phyloP scores from a whole-genome alignment of 2,888 invertebrate species.

The Diarsia brunnea region DNA sequence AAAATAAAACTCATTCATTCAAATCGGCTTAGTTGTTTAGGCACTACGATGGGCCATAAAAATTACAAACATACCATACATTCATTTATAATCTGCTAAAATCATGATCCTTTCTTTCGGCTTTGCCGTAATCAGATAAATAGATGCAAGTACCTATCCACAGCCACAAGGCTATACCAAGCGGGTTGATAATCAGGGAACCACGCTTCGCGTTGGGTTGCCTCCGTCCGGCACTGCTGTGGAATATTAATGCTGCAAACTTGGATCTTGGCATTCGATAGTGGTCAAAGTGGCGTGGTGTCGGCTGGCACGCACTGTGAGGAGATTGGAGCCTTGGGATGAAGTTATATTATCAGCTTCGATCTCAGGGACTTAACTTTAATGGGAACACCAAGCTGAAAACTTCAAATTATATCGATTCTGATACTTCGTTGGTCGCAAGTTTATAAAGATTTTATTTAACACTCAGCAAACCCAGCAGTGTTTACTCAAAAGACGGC shows the following conservation, averaged over 20 bases:
- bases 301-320: slow-evolving; percentile 25
- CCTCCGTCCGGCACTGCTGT: slow-evolving; percentile 5
- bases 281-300: slow-evolving; percentile 30
- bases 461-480: too few relatives aligned
- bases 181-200: slow-evolving; percentile 43
- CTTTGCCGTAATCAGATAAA: background rate
- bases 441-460: too few relatives aligned
- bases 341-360: slow-evolving; percentile 26
- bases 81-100: too few relatives aligned
- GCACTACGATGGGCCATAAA: too few relatives aligned
- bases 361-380: slow-evolving; percentile 10
- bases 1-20: too few relatives aligned
- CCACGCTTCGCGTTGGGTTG: slow-evolving; percentile 1
- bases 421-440: background rate
- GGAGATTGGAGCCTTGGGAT: slow-evolving; percentile 24
- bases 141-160: background rate
- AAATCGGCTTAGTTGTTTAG: too few relatives aligned
- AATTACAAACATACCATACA: too few relatives aligned
- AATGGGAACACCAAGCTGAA: background rate
- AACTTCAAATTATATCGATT: background rate
- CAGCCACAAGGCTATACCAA: background rate
- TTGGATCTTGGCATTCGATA: slow-evolving; percentile 37
- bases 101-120: background rate
- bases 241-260: slow-evolving; percentile 54
- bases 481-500: too few relatives aligned